These are phyloP conservation scores for Poecilia wingei DNA, from an alignment of 2,797 vertebrate genomes.

Conservation along the genomic window DNA sequence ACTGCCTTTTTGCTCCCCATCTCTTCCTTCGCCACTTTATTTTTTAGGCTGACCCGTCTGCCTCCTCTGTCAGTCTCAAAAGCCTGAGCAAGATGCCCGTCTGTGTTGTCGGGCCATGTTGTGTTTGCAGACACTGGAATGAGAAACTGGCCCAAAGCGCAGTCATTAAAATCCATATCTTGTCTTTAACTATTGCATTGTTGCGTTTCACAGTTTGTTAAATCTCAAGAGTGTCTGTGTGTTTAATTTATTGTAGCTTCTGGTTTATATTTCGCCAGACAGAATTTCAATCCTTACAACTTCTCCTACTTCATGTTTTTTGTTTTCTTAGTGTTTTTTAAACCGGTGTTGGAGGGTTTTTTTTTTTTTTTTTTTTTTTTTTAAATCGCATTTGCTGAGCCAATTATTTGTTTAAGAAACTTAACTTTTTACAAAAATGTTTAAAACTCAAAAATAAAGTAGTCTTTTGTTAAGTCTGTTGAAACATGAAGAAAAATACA, in stretches of 20 bases:
- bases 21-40: constrained; percentile 61
- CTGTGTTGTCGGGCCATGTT: constrained; percentile 33
- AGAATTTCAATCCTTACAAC: neutral
- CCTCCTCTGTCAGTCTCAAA: constrained; percentile 46
- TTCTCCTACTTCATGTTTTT: neutral
- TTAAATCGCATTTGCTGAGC: neutral
- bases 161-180: constrained; percentile 7
- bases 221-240: neutral
- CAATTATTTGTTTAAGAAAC: neutral
- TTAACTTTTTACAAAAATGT: neutral
- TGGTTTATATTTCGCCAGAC: neutral
- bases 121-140: constrained; percentile 25
- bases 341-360: neutral
- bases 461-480: neutral
- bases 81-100: constrained; percentile 26
- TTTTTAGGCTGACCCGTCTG: constrained; percentile 64
- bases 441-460: neutral
- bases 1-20: constrained; percentile 63
- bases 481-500: neutral
- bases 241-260: neutral
- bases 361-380: neutral
- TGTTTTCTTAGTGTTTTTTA: neutral
- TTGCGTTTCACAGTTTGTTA: neutral
- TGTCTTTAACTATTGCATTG: neutral
- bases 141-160: neutral